Base-by-base conservation (phyloP, 2,797 vertebrate genomes). In the Manis pentadactyla region DNA sequence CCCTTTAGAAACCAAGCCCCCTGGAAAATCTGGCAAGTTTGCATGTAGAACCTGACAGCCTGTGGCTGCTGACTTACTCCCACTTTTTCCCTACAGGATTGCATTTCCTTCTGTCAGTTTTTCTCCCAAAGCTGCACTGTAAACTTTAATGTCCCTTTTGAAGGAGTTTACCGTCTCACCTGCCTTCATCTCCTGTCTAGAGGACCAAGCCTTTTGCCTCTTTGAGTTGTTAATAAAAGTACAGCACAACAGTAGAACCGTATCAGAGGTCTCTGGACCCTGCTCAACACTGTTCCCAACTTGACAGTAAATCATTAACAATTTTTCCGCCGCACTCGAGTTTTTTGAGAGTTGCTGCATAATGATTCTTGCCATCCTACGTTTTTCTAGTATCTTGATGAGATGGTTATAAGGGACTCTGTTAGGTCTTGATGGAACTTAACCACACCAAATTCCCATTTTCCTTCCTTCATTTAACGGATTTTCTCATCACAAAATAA, bases 371-470 rank as follows among this genome's bases (percentile, higher is more conserved):
- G 19, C 10, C 7, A 39, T 3, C 25, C 31, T 0, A 0, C 8
- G 0, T 21, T 7, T n/a, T 15, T 18, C 53, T 4, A 1, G 85
- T 9, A 17, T 17, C 63, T 17, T 0, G 11, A 57, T n/a, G 88
- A 81, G 73, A 37, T 1, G 46, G 9, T 55, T 7, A 11, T 5
- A 4, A 7, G 1, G 14, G 17, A 53, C 23, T 5, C n/a, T n/a
- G 94, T 77, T 78, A 71, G 69, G 61, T 4, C 31, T 18, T 46
- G 0, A 92, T 10, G 31, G 69, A 4, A 88, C 53, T 31, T 84
- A 25, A 0, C 25, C 4, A 0, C 5, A 1, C 18, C 0, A 5
- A 5, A 17, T 0, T 14, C 42, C 2, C 8, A 0, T 0, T 17
- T 2, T 1, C 23, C 29, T 13, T n/a, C 1, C 34, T 63, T 18